Evolutionary conservation across 2,888 invertebrate species (phyloP).

Genomic region (Tinea pellionella): DNA sequence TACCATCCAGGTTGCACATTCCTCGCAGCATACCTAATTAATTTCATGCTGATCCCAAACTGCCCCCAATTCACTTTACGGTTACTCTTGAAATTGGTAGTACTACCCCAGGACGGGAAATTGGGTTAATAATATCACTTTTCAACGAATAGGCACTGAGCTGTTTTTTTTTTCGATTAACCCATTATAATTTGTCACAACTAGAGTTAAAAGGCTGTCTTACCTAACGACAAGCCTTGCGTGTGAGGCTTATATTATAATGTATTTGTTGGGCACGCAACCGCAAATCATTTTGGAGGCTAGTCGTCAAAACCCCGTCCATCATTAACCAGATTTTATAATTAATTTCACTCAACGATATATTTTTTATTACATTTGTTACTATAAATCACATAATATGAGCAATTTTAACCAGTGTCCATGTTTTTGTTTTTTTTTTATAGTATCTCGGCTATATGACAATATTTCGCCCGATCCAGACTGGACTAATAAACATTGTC

Average conservation of each 20-base stretch:
- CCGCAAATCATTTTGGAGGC: conserved; percentile 5
- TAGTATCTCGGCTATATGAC: too few species aligned
- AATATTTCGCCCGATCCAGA: too few species aligned
- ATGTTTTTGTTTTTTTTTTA: too few species aligned
- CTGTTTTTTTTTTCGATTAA: not conserved
- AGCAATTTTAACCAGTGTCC: not conserved
- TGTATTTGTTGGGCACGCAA: not conserved
- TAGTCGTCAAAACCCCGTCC: not conserved
- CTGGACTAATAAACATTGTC: too few species aligned
- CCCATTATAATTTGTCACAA: not conserved
- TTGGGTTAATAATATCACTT: too few species aligned
- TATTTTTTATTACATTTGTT: not conserved
- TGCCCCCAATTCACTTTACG: too few species aligned
- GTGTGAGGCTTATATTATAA: not conserved
- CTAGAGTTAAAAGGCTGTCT: not conserved
- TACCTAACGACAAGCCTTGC: not conserved
- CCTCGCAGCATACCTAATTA: too few species aligned
- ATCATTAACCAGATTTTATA: not conserved
- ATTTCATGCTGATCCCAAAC: too few species aligned
- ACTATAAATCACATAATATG: not conserved
- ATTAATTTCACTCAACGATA: not conserved
- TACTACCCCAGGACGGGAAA: too few species aligned
- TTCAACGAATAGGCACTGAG: too few species aligned
- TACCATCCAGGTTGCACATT: too few species aligned
- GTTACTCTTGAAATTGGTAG: too few species aligned